phyloP scores from a whole-genome alignment of 2,797 vertebrate genomes.

The Eutrigla gurnardus region DNA sequence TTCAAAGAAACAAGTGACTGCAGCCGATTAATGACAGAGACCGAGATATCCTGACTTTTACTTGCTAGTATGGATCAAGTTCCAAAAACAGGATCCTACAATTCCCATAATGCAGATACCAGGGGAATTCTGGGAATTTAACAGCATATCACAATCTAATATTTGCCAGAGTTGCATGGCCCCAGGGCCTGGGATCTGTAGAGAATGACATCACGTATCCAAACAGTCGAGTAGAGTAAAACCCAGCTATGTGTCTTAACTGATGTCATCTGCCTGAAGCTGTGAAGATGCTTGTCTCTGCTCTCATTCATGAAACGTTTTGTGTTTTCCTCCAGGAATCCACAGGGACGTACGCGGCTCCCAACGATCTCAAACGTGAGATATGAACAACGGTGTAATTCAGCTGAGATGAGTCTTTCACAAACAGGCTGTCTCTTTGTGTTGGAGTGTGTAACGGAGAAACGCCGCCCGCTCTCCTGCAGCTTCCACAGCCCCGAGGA shows the following conservation, averaged over 20 bases:
- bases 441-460: conserved; percentile 57
- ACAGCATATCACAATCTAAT: neutral
- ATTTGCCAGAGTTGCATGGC: neutral
- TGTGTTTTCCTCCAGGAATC: conserved; percentile 17
- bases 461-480: conserved; percentile 48
- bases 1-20: neutral
- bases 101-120: neutral
- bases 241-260: neutral
- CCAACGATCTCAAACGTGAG: conserved; percentile 41
- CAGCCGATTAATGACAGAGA: neutral
- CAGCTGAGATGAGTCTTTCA: conserved; percentile 39
- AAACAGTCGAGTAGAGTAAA: neutral
- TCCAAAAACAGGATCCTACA: neutral
- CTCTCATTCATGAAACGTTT: conserved; percentile 17
- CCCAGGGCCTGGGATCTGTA: neutral
- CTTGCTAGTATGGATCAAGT: neutral
- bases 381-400: conserved; percentile 51
- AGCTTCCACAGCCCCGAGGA: conserved; percentile 56
- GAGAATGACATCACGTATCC: neutral
- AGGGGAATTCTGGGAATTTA: neutral
- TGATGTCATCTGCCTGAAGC: conserved; percentile 3
- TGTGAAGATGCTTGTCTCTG: conserved; percentile 3
- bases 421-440: conserved; percentile 66
- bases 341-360: conserved; percentile 19
- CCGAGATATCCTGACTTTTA: neutral